These are phyloP conservation scores for Polyommatus iphigenia DNA, from an alignment of 2,888 invertebrate species.

Conservation along the genomic window DNA sequence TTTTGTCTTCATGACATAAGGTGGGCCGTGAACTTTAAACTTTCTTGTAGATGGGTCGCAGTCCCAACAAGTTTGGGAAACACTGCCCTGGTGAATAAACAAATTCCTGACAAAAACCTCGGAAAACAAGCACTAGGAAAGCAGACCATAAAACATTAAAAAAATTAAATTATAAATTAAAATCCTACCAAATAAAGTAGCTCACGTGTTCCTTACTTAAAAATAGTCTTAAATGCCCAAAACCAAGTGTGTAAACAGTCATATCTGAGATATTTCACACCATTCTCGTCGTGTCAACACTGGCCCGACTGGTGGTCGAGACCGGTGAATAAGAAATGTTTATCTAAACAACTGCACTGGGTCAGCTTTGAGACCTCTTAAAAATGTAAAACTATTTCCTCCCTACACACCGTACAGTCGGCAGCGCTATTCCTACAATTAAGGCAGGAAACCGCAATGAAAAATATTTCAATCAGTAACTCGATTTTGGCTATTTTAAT, in stretches of 20 bases:
- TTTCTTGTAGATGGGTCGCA: too few species aligned
- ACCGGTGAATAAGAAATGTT: neutral
- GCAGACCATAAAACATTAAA: neutral
- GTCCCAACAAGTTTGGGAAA: too few species aligned
- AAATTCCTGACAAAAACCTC: too few species aligned
- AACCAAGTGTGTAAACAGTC: neutral
- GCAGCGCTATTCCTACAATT: neutral
- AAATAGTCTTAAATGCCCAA: neutral
- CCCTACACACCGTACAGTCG: neutral
- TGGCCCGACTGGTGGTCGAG: neutral
- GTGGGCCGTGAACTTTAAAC: too few species aligned
- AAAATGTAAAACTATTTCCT: constrained; percentile 18
- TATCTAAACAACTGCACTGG: constrained; percentile 17
- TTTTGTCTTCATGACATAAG: too few species aligned
- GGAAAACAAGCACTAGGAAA: neutral
- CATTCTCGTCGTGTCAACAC: neutral
- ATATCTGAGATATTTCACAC: constrained; percentile 8
- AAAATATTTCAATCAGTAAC: neutral
- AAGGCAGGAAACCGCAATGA: neutral
- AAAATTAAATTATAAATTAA: neutral
- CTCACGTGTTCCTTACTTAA: neutral
- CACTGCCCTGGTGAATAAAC: too few species aligned
- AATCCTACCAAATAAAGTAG: neutral
- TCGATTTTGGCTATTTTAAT: too few species aligned
- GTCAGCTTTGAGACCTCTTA: neutral